A percentile compares a stretch with the other conserved stretches of the same genome.
These are phyloP conservation scores for Apoderus coryli DNA, from an alignment of 2,888 invertebrate species.

Conservation along the genomic window DNA sequence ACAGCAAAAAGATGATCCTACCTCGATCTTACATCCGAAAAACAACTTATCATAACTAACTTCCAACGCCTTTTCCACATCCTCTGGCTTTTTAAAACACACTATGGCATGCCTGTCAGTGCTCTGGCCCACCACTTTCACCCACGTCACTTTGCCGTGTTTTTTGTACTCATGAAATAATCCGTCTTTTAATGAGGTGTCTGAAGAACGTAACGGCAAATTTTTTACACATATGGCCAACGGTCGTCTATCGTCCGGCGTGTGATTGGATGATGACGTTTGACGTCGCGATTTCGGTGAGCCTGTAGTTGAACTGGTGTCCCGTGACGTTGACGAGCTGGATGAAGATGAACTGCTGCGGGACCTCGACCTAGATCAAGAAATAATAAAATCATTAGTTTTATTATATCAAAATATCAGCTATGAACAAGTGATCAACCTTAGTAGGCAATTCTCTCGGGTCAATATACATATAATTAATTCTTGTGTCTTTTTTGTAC, in stretches of 20 bases:
- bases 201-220: constrained; percentile 76
- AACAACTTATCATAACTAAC: constrained; percentile 92
- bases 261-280: constrained; percentile 13
- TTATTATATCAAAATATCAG: too few relatives aligned
- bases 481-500: too few relatives aligned
- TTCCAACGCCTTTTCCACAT: constrained; percentile 90
- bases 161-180: constrained; percentile 98
- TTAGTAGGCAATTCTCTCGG: too few relatives aligned
- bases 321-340: constrained; percentile 48
- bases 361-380: constrained; percentile 31
- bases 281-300: constrained; percentile 40
- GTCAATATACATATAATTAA: too few relatives aligned
- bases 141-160: constrained; percentile 93
- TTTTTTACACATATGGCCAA: constrained; percentile 84
- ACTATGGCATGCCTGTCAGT: constrained; percentile 87
- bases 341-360: constrained; percentile 40
- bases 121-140: constrained; percentile 75
- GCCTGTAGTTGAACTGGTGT: constrained; percentile 39
- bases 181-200: constrained; percentile 92
- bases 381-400: constrained; percentile 4
- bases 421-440: too few relatives aligned
- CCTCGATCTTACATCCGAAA: constrained; percentile 91
- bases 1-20: too few relatives aligned
- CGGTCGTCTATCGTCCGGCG: constrained; percentile 55
- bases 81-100: constrained; percentile 93